A percentile compares a stretch with the other conserved stretches of the same genome.
Evolutionary conservation across 2,113 vertebrate genomes (phyloP).

Genomic region (Xenopus laevis): DNA sequence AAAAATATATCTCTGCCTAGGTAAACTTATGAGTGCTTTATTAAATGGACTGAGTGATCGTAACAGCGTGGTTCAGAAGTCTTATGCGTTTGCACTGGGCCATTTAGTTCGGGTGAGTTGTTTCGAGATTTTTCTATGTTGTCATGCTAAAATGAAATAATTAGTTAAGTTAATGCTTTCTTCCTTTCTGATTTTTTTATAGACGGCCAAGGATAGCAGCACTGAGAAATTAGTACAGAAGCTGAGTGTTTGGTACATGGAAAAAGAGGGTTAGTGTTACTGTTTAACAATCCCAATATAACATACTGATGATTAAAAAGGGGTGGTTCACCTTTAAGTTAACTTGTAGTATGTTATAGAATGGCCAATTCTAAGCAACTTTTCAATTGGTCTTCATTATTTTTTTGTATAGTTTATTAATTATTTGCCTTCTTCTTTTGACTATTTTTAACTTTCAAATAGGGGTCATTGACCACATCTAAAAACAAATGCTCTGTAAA

Average conservation of each 20-base stretch:
- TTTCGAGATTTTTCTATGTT: not conserved
- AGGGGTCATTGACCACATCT: too few species aligned
- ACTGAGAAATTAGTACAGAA: conserved; percentile 92
- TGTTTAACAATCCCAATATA: not conserved
- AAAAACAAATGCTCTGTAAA: too few species aligned
- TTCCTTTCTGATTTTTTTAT: conserved; percentile 31
- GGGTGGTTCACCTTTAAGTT: too few species aligned
- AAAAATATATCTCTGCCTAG: conserved; percentile 56
- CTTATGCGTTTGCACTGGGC: conserved; percentile 89
- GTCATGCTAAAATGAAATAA: too few species aligned
- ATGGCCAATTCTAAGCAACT: too few species aligned
- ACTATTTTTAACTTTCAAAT: too few species aligned
- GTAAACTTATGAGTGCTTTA: conserved; percentile 93
- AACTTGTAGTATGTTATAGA: too few species aligned
- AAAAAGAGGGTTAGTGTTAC: conserved; percentile 83
- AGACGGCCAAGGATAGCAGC: conserved; percentile 90
- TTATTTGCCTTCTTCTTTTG: too few species aligned
- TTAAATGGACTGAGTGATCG: conserved; percentile 86
- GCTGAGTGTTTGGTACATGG: conserved; percentile 89
- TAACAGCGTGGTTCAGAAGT: conserved; percentile 86
- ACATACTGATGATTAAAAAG: too few species aligned
- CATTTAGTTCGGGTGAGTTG: conserved; percentile 88
- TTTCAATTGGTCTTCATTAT: too few species aligned
- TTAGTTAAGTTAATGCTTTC: not conserved
- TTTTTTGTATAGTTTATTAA: too few species aligned